These are phyloP conservation scores for Oncorhynchus nerka DNA, from an alignment of 2,113 vertebrate species.

Conservation along the genomic window DNA sequence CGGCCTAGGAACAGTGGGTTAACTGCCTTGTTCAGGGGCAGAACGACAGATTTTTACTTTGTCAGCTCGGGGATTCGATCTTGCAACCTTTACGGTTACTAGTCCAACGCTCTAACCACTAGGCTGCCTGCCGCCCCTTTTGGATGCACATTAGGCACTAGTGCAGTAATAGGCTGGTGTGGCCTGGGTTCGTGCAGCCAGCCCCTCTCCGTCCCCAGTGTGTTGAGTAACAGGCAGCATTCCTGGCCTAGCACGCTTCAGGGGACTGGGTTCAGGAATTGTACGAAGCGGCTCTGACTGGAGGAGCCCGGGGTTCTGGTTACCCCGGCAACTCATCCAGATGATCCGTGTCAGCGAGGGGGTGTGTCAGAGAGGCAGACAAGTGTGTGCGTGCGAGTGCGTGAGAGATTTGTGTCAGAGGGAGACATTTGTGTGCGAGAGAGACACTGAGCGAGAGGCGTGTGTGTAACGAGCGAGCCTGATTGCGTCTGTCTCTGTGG, in stretches of 20 bases:
- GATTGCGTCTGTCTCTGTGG: conserved; percentile 13
- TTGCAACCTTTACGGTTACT: no score
- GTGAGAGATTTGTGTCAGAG: conserved; percentile 38
- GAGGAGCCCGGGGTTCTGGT: conserved; percentile 60
- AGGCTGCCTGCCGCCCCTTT: no score
- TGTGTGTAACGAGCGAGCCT: conserved; percentile 15
- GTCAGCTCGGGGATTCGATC: no score
- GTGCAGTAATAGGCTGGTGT: no score
- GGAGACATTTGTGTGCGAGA: neutral
- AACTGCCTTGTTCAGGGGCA: no score
- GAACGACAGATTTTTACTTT: no score
- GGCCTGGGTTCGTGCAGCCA: no score
- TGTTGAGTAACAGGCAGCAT: conserved; percentile 63
- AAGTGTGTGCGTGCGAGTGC: conserved; percentile 15
- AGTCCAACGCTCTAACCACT: no score
- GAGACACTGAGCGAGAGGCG: conserved; percentile 5
- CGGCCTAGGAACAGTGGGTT: no score
- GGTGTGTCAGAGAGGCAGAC: neutral
- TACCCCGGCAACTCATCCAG: conserved; percentile 63
- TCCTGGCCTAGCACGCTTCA: conserved; percentile 62
- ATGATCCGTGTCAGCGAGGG: conserved; percentile 49
- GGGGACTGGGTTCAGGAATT: conserved; percentile 58
- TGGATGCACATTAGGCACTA: neutral
- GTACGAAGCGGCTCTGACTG: conserved; percentile 56
- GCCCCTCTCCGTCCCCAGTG: neutral